Evolutionary conservation across 2,113 vertebrate species (phyloP), one percentile per base, ranked within the genome.

Genomic region (Odocoileus hemionus): DNA sequence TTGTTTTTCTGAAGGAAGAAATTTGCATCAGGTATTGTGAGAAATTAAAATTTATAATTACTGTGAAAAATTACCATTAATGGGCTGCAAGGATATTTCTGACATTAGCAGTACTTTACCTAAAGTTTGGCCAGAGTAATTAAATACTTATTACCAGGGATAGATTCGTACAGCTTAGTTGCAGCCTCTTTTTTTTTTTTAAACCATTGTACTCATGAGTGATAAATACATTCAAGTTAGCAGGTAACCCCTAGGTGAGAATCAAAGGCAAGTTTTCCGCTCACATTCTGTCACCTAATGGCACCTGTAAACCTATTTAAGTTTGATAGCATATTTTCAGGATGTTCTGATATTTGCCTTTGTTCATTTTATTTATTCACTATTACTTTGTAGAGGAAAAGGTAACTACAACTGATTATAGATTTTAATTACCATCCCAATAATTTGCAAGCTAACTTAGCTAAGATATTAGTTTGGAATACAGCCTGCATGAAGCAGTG

Each of bases 391-490:
- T 10, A 33, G 94, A 87, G 96, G 97, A 93, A 86, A 97, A 95
- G 55, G 30, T 97, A 74, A 50, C 61, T 97, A 33, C 93, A 95
- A 96, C 82, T 97, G 89, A 98, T 97, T 93, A 86, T 55, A 97
- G 97, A 97, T 98, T 97, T 97, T 98, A 98, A 98, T 97, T 96
- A 94, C 96, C 91, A 61, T 95, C 92, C 97, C 97, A 92, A 76
- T 98, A 98, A 98, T 98, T 97, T 98, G 91, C 96, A 84, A 92
- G 86, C 96, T 85, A 89, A 94, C 96, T 80, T 92, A 97, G 91
- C 93, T 76, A 80, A 92, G 83, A 97, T 82, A 88, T 97, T 95
- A 67, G 25, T 91, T 97, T 96, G 70, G 91, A 97, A 89, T n/a
- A 89, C 39, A 98, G 25, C 87, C 96, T 95, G 57, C 86, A 16